phyloP scores from a whole-genome alignment of 1,140 invertebrate genomes.

The Muscidifurax raptorellus region DNA sequence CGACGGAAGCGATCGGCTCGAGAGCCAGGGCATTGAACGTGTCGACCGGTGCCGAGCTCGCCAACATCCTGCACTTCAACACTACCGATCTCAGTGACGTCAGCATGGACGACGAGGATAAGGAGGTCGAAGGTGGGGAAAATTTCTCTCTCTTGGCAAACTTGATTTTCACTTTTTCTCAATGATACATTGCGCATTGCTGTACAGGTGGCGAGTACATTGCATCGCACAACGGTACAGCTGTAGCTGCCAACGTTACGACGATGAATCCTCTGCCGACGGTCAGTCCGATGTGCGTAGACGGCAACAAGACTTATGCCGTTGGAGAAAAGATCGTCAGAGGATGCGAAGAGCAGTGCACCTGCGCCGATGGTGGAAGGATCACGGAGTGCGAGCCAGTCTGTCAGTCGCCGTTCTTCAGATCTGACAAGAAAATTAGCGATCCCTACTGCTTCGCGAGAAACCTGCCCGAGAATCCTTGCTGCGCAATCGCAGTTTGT shows the following conservation, averaged over 20 bases:
- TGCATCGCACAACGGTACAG: slow-evolving; percentile 62
- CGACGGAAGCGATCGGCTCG: slow-evolving; percentile 51
- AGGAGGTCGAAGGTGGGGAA: slow-evolving; percentile 70
- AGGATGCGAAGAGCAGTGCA: slow-evolving; percentile 84
- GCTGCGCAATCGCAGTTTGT: slow-evolving; percentile 84
- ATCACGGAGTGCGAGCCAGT: slow-evolving; percentile 81
- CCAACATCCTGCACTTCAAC: slow-evolving; percentile 70
- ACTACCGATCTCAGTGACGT: slow-evolving; percentile 81
- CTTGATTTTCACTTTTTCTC: neutral
- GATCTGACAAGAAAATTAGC: slow-evolving; percentile 77
- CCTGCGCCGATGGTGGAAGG: slow-evolving; percentile 78
- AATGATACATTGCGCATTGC: neutral
- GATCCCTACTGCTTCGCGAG: slow-evolving; percentile 86
- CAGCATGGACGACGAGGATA: slow-evolving; percentile 81
- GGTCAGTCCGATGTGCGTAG: slow-evolving; percentile 77
- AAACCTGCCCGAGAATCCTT: slow-evolving; percentile 82
- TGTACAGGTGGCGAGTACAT: slow-evolving; percentile 66
- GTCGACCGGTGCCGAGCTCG: slow-evolving; percentile 64
- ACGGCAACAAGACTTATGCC: slow-evolving; percentile 84
- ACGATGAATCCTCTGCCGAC: slow-evolving; percentile 57
- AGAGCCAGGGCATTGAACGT: slow-evolving; percentile 70
- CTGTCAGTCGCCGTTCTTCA: slow-evolving; percentile 79
- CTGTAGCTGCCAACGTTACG: neutral
- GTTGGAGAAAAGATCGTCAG: slow-evolving; percentile 81
- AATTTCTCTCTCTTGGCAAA: neutral